Percentiles rank a stretch among this genome's conserved stretches.
Evolutionary conservation across 2,888 invertebrate species (phyloP).

Genomic region (Allophyes oxyacanthae): DNA sequence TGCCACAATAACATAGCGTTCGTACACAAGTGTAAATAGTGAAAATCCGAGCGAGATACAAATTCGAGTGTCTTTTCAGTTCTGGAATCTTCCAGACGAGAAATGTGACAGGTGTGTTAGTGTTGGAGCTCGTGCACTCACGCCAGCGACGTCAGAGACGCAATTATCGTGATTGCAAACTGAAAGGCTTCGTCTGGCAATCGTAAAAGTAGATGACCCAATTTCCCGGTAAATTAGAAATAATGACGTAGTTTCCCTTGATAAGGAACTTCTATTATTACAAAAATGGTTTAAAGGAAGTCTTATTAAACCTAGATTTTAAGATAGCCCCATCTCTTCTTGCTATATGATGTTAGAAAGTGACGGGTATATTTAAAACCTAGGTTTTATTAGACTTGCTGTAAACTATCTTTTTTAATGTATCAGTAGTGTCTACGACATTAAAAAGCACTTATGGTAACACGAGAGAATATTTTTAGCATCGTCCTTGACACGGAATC

Average conservation of each 20-base stretch:
- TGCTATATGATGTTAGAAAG: no score
- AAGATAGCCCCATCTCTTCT: no score
- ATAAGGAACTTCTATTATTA: constrained; percentile 16
- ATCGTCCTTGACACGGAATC: constrained; percentile 34
- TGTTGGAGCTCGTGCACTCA: constrained; percentile 28
- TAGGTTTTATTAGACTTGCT: no score
- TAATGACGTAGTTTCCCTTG: not conserved
- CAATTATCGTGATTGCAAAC: constrained; percentile 7
- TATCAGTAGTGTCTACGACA: constrained; percentile 15
- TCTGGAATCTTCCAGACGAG: constrained; percentile 65
- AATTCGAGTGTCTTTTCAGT: constrained; percentile 31
- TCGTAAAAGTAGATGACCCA: not conserved
- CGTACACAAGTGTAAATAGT: constrained; percentile 48
- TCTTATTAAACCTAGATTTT: no score
- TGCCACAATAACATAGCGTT: constrained; percentile 66
- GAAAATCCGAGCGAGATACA: constrained; percentile 21
- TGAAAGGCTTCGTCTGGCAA: constrained; percentile 3
- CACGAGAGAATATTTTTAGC: constrained; percentile 35
- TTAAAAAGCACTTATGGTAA: constrained; percentile 28
- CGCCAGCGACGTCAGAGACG: constrained; percentile 17
- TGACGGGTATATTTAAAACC: no score
- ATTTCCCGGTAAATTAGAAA: constrained; percentile 23
- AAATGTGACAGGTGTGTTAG: constrained; percentile 52
- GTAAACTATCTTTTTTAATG: no score
- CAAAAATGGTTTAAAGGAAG: no score